Conservation (phyloP, 1,140 invertebrate species). For the Lasaia peninsularis region DNA sequence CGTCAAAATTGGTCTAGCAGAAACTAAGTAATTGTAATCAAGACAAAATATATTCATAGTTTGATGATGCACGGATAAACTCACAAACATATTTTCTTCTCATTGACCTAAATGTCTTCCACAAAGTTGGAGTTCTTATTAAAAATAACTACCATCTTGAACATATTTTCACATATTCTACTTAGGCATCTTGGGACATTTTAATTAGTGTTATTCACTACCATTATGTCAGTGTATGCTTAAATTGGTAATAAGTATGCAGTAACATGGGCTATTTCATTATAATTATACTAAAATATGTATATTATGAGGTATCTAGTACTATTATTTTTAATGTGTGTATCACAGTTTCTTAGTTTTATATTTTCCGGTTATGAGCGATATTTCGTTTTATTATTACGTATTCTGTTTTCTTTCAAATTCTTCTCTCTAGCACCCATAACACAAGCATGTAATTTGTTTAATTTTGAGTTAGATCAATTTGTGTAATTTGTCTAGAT, state of each 20-base stretch:
- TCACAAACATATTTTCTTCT: too few relatives aligned
- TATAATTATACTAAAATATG: slow-evolving; percentile 12
- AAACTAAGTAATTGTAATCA: too few relatives aligned
- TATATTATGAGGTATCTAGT: slow-evolving; percentile 11
- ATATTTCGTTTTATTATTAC: background rate
- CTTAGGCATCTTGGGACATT: background rate
- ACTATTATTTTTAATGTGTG: background rate
- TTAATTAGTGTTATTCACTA: slow-evolving; percentile 4
- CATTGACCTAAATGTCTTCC: too few relatives aligned
- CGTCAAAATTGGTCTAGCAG: too few relatives aligned
- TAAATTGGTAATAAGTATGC: slow-evolving; percentile 15
- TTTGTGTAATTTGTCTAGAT: too few relatives aligned
- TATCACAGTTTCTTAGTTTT: background rate
- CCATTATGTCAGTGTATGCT: slow-evolving; percentile 4
- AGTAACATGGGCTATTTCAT: slow-evolving; percentile 11
- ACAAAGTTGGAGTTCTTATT: too few relatives aligned
- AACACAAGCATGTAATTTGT: too few relatives aligned
- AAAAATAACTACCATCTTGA: too few relatives aligned
- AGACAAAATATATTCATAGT: too few relatives aligned
- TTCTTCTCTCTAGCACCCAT: too few relatives aligned
- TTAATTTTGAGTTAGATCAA: too few relatives aligned
- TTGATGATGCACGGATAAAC: too few relatives aligned
- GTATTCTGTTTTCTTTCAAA: background rate
- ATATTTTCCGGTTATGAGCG: background rate
- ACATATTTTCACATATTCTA: background rate